These are phyloP conservation scores for Falco peregrinus DNA, from an alignment of 2,797 vertebrate species.

Conservation along the genomic window DNA sequence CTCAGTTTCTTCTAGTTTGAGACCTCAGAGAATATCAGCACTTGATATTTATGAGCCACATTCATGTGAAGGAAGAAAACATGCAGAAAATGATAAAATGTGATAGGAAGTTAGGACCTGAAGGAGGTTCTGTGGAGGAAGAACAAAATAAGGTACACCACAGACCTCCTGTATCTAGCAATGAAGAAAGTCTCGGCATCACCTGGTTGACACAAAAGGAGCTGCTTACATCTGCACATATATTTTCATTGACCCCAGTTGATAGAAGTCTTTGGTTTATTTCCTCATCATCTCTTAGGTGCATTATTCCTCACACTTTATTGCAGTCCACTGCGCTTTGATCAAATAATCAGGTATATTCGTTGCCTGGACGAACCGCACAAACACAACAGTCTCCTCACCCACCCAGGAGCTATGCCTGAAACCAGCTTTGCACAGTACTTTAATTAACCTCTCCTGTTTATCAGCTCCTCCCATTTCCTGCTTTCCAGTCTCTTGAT, in stretches of 20 bases:
- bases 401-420: neutral
- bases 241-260: neutral
- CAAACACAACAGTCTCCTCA: neutral
- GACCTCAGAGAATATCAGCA: neutral
- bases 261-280: neutral
- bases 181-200: neutral
- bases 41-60: neutral
- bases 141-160: neutral
- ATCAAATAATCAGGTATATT: neutral
- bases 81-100: neutral
- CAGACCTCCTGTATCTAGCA: neutral
- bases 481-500: neutral
- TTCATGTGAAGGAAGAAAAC: neutral
- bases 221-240: neutral
- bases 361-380: neutral
- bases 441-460: neutral
- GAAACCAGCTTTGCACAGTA: neutral
- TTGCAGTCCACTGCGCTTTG: neutral
- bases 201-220: neutral
- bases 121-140: neutral
- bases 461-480: constrained; percentile 15
- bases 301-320: neutral
- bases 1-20: neutral
- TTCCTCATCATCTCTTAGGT: neutral
- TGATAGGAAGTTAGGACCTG: neutral